Conservation (phyloP, 2,888 invertebrate genomes). For the Epicampocera succincta region DNA sequence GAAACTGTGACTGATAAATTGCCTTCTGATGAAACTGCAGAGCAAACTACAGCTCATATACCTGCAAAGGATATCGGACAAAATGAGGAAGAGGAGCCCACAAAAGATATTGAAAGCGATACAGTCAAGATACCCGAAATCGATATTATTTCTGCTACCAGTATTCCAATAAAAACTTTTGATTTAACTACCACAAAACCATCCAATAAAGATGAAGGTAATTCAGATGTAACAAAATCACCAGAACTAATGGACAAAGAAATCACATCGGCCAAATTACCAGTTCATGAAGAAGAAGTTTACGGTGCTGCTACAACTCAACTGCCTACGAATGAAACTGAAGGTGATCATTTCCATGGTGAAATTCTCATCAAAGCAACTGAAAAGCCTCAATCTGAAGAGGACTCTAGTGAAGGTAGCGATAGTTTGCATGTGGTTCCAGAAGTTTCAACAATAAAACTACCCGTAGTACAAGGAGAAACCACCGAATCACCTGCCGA, state of each 20-base stretch:
- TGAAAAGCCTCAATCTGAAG: constrained; percentile 8
- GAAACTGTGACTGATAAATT: constrained; percentile 33
- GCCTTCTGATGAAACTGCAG: constrained; percentile 11
- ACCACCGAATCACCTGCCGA: constrained; percentile 3
- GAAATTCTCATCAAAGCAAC: constrained; percentile 20
- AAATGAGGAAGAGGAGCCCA: not conserved
- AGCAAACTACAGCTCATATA: constrained; percentile 3
- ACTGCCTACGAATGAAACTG: not conserved
- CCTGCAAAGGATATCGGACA: constrained; percentile 5
- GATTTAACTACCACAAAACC: constrained; percentile 22
- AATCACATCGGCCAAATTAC: constrained; percentile 24
- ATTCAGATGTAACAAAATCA: not conserved
- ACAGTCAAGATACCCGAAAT: constrained; percentile 26
- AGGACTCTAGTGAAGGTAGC: not conserved
- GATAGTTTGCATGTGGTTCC: not conserved
- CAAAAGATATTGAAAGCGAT: not conserved
- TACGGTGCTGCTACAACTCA: constrained; percentile 16
- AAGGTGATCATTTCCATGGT: constrained; percentile 13
- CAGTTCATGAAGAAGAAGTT: constrained; percentile 16
- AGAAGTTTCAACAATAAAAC: constrained; percentile 5
- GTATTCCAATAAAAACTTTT: not conserved
- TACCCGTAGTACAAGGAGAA: constrained; percentile 23
- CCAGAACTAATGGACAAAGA: constrained; percentile 21
- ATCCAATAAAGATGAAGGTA: constrained; percentile 10
- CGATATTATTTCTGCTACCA: constrained; percentile 17